Conservation (phyloP, 1,140 invertebrate genomes). For the Drosophila eugracilis region DNA sequence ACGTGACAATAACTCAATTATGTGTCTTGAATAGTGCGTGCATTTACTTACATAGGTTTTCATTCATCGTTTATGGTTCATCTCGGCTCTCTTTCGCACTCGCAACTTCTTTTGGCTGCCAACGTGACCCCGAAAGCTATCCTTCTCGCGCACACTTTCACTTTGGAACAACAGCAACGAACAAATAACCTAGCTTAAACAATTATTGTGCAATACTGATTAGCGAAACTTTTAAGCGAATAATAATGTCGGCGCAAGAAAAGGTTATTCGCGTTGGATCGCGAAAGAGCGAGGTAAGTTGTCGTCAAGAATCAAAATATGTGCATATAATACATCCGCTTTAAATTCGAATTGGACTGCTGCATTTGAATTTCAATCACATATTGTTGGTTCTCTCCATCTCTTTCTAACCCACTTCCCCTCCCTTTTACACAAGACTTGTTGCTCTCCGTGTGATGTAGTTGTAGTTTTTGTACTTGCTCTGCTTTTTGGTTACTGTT, state of each 20-base stretch:
- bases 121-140: slow-evolving; percentile 63
- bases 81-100: slow-evolving; percentile 10
- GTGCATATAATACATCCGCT: slow-evolving; percentile 49
- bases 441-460: slow-evolving; percentile 43
- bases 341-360: slow-evolving; percentile 45
- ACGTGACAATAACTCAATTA: slow-evolving; percentile 63
- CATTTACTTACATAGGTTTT: slow-evolving; percentile 60
- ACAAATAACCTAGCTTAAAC: slow-evolving; percentile 33
- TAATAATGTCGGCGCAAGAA: slow-evolving; percentile 59
- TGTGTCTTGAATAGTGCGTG: slow-evolving; percentile 64
- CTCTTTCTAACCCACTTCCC: slow-evolving; percentile 3
- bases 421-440: slow-evolving; percentile 52
- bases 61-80: slow-evolving; percentile 60
- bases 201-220: slow-evolving; percentile 69
- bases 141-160: slow-evolving; percentile 64
- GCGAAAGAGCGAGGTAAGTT: slow-evolving; percentile 88
- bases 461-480: slow-evolving; percentile 36
- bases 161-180: slow-evolving; percentile 34
- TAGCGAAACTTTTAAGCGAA: slow-evolving; percentile 28
- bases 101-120: not conserved
- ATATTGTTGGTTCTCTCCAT: slow-evolving; percentile 23
- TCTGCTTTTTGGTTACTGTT: slow-evolving; percentile 56
- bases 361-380: slow-evolving; percentile 75
- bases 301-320: slow-evolving; percentile 37
- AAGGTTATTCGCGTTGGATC: slow-evolving; percentile 87